Evolutionary conservation across 2,113 vertebrate species (phyloP), one percentile per base, ranked within the genome.

Genomic region (Phrynocephalus versicolor): DNA sequence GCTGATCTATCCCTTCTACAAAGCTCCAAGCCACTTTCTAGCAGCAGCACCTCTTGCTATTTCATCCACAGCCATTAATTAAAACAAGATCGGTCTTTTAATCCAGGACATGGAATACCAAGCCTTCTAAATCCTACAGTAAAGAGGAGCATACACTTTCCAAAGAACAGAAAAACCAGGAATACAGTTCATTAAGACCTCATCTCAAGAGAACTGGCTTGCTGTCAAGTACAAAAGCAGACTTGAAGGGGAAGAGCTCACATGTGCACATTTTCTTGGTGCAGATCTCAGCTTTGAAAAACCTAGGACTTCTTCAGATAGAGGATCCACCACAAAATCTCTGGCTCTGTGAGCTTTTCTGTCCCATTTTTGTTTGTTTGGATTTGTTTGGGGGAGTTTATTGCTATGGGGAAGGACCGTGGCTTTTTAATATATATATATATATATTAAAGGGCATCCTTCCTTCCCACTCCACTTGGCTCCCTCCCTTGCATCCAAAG

Each of bases 231-330:
- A 58, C n/a, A 60, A 67, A n/a, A 67, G 25, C 15, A 3, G 73
- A 60, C 2, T 51, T 71, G 83, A 71, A 70, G 87, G 89, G 79
- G 85, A 91, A 7, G 0, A 0, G 2, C 67, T 23, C 45, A n/a
- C 13, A n/a, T 67, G 27, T 67, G 7, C 64, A 65, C 62, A 65
- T 67, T 27, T 13, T 30, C 64, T 62, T 51, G 1, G 1, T 0
- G 6, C 35, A 75, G 82, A 58, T 10, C 85, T 87, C 86, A 83
- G 88, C 86, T 76, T 72, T 62, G 83, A 39, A 51, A 51, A 51
- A 51, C 45, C 45, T 10, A 51, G 45, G 45, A 10, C 45, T 51
- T 10, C 45, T 6, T 10, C 45, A 51, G 45, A 51, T 10, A 10
- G 45, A 51, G 5, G 5, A 51, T 10, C 45, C 45, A 51, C 10